phyloP scores from a whole-genome alignment of 35 echinoderm and acorn worm genomes.

The Ophiothrix spiculata region DNA sequence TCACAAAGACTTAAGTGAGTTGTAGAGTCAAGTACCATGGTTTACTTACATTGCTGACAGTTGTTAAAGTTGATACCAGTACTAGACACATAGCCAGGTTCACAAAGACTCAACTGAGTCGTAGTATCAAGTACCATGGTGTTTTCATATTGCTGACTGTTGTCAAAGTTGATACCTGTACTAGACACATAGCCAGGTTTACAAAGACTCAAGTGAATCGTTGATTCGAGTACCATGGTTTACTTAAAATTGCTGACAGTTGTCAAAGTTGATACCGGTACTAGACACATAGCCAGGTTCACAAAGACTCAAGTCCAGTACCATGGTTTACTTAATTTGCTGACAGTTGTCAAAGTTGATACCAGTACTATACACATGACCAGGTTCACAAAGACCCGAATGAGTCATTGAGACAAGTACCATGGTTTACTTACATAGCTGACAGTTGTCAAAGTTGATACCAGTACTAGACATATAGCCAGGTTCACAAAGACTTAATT shows the following conservation, averaged over 20 bases:
- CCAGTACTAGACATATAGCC: background rate
- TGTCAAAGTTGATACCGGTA: background rate
- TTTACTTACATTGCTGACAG: conserved; percentile 10
- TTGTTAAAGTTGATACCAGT: background rate
- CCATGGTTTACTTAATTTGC: background rate
- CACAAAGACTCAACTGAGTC: conserved; percentile 21
- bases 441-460: background rate
- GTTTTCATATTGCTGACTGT: too few relatives aligned
- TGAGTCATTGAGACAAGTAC: too few relatives aligned
- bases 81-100: background rate
- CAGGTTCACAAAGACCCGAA: background rate
- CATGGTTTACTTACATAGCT: background rate
- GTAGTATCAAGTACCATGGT: too few relatives aligned
- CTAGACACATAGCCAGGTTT: too few relatives aligned
- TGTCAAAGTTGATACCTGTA: too few relatives aligned
- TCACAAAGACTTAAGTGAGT: too few relatives aligned
- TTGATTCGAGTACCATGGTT: too few relatives aligned
- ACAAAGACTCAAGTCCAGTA: too few relatives aligned
- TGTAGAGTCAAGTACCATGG: too few relatives aligned
- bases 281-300: background rate
- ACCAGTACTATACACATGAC: background rate
- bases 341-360: background rate
- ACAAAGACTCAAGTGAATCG: too few relatives aligned
- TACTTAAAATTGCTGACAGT: background rate
- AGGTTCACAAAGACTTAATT: background rate